These are phyloP conservation scores for Diploscapter pachys DNA, from an alignment of 1,140 invertebrate genomes.

Conservation along the genomic window DNA sequence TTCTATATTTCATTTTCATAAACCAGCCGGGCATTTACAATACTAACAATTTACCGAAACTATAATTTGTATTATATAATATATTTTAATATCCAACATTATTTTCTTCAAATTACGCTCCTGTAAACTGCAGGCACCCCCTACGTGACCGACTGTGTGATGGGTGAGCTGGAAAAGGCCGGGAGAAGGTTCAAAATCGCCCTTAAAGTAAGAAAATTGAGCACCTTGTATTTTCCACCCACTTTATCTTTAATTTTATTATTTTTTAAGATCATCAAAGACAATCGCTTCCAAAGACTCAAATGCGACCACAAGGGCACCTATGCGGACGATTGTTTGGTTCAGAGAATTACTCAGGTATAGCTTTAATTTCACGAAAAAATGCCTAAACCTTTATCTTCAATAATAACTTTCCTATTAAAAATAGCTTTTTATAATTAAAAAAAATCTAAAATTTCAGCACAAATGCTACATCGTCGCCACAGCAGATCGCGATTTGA, in stretches of 20 bases:
- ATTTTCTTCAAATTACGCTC: constrained; percentile 18
- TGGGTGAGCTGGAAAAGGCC: constrained; percentile 96
- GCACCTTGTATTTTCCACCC: too few relatives aligned
- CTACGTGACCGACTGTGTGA: constrained; percentile 95
- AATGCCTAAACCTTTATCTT: too few relatives aligned
- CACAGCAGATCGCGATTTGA: constrained; percentile 96
- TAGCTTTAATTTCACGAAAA: too few relatives aligned
- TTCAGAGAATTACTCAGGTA: constrained; percentile 85
- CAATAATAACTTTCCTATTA: too few relatives aligned
- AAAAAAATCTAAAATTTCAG: constrained; percentile 63
- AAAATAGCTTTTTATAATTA: not conserved
- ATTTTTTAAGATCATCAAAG: constrained; percentile 70
- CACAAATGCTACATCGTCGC: constrained; percentile 99
- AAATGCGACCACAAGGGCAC: constrained; percentile 94
- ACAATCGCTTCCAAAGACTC: constrained; percentile 85
- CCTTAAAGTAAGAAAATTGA: constrained; percentile 70
- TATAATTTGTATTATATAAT: constrained; percentile 32
- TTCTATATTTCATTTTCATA: too few relatives aligned
- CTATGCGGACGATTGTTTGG: constrained; percentile 97
- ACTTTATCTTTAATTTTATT: too few relatives aligned
- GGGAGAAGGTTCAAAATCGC: constrained; percentile 92
- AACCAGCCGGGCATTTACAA: too few relatives aligned
- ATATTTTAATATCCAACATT: constrained; percentile 16
- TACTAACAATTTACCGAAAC: not conserved
- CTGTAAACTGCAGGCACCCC: constrained; percentile 70